A percentile compares a stretch with the other conserved stretches of the same genome.
These are phyloP conservation scores for Apamea anceps DNA, from an alignment of 2,888 invertebrate species.

Conservation along the genomic window DNA sequence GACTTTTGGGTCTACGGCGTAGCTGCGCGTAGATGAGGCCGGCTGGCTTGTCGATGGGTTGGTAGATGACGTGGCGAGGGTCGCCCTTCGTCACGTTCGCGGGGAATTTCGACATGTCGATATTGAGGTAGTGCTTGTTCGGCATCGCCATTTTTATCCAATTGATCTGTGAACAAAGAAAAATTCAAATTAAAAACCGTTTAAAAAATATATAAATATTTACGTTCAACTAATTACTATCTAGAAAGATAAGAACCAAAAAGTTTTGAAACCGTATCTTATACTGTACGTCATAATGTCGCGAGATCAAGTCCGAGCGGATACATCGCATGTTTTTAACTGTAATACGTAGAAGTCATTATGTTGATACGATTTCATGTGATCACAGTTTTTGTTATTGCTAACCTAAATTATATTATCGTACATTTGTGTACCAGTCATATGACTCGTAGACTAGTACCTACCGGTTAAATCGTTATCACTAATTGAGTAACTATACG, in stretches of 20 bases:
- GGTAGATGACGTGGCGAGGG: constrained; percentile 92
- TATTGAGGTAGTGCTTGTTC: constrained; percentile 94
- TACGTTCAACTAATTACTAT: constrained; percentile 1
- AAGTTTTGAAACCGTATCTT: constrained; percentile 9
- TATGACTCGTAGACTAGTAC: not conserved
- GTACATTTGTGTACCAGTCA: constrained; percentile 4
- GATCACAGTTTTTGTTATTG: constrained; percentile 15
- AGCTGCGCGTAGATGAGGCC: constrained; percentile 94
- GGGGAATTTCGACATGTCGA: constrained; percentile 94
- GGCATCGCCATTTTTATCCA: constrained; percentile 95
- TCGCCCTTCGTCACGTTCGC: constrained; percentile 91
- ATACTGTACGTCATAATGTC: constrained; percentile 25
- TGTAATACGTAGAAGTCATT: constrained; percentile 3
- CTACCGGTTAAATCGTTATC: constrained; percentile 23
- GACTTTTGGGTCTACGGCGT: constrained; percentile 90
- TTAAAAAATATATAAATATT: not conserved
- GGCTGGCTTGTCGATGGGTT: constrained; percentile 94
- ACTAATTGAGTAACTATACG: constrained; percentile 8
- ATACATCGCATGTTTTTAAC: constrained; percentile 27
- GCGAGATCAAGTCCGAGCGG: constrained; percentile 33
- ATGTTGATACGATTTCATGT: constrained; percentile 23
- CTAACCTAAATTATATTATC: constrained; percentile 8
- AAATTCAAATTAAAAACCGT: not conserved
- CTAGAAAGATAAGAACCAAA: not conserved
- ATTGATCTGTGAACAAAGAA: constrained; percentile 88